These are phyloP conservation scores for Melitaea athalia DNA, from an alignment of 2,888 invertebrate species.

Conservation along the genomic window DNA sequence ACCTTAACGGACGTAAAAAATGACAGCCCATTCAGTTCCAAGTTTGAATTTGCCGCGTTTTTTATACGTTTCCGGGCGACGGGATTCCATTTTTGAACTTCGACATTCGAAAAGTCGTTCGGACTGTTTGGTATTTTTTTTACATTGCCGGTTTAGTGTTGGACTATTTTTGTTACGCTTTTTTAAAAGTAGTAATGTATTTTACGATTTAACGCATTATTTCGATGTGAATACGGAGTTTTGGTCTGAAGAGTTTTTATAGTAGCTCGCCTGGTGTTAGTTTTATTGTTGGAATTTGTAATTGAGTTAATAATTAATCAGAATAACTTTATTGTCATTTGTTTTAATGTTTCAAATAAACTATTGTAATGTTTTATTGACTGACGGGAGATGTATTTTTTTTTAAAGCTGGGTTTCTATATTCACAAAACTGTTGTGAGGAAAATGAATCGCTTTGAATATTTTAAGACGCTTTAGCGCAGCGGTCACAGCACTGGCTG, in stretches of 20 bases:
- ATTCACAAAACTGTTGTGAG: no score
- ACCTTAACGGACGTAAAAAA: slow-evolving; percentile 80
- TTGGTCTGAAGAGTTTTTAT: slow-evolving; percentile 52
- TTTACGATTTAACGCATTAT: slow-evolving; percentile 5
- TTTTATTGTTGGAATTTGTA: slow-evolving; percentile 59
- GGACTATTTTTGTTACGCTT: neutral
- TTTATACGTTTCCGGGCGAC: slow-evolving; percentile 79
- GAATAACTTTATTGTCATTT: slow-evolving; percentile 43
- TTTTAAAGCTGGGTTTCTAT: no score
- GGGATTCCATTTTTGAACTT: slow-evolving; percentile 69
- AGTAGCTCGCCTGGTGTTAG: slow-evolving; percentile 27
- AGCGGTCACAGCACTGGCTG: no score
- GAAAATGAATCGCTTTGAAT: no score
- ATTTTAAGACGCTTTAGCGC: no score
- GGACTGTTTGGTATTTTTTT: slow-evolving; percentile 21
- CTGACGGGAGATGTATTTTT: neutral
- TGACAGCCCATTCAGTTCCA: slow-evolving; percentile 77
- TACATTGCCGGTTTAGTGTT: slow-evolving; percentile 31
- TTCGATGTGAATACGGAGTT: slow-evolving; percentile 33
- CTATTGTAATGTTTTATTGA: slow-evolving; percentile 42
- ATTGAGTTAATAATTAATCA: slow-evolving; percentile 54
- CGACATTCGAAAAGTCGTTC: slow-evolving; percentile 42
- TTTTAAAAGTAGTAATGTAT: slow-evolving; percentile 32
- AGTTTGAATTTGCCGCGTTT: slow-evolving; percentile 80
- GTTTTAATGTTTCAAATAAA: neutral